Evolutionary conservation across 2,888 invertebrate genomes (phyloP), one percentile per base, ranked within the genome.

Genomic region (Xestia c-nigrum): DNA sequence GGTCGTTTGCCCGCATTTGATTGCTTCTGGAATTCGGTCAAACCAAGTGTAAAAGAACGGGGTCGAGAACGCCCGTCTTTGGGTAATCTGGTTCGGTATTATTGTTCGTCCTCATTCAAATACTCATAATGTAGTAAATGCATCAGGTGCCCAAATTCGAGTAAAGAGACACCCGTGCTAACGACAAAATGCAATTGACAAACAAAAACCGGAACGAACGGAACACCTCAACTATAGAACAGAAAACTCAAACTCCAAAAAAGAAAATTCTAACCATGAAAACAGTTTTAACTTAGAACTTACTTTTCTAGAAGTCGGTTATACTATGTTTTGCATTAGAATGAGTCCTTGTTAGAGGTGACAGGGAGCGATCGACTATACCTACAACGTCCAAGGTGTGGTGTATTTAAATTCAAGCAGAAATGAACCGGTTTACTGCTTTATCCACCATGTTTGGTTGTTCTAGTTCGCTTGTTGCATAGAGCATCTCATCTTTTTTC

Each of bases 301-400:
- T 14, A 24, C 46, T 80, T 71, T 72, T 52, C 16, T 6, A 24
- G 12, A 59, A 52, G 72, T 55, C 19, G 9, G 61, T 55, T 70
- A 79, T 21, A 61, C 21, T 12, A 72, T 7, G 61, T 3, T 46
- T 59, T 52, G 57, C 24, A 65, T 78, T 59, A 9, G 19, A 65
- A 78, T 65, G 43, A 47, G 63, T 63, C 40, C 40, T 55, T 63
- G n/a, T 69, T 77, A 69, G n/a, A 79, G 21, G 71, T 55, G 63
- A 79, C 77, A 69, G 61, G 38, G 46, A 61, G 80, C 64, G 80
- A 78, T 57, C 50, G 81, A 73, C 57, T 50, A 38, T 61, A n/a
- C n/a, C n/a, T n/a, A 31, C 21, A 14, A 16, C 38, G 12, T 46
- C 50, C 50, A 46, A 47, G 46, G 61, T 52, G 57, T 57, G 50